These are phyloP conservation scores for Dryobota labecula DNA, from an alignment of 2,888 invertebrate species.

Conservation along the genomic window DNA sequence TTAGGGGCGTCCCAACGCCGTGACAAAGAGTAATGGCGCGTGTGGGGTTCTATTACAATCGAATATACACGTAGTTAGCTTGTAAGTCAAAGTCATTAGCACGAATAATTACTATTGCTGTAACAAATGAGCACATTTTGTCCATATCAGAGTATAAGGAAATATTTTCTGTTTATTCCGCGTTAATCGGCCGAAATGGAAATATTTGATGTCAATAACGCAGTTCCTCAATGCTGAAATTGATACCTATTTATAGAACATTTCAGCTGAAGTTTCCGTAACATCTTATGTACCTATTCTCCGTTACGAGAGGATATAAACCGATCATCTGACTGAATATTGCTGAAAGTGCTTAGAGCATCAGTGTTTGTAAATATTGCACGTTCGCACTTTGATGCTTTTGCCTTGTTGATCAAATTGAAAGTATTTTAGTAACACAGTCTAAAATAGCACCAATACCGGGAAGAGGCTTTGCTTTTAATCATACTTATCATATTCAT, in stretches of 20 bases:
- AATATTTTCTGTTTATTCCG: constrained; percentile 12
- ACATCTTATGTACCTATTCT: constrained; percentile 46
- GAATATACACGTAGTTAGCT: constrained; percentile 64
- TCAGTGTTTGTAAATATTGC: constrained; percentile 61
- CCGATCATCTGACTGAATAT: constrained; percentile 52
- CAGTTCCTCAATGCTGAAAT: constrained; percentile 11
- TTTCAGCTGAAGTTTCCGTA: constrained; percentile 38
- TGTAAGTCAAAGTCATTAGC: constrained; percentile 72
- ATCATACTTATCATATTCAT: background rate
- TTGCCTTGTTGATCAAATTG: constrained; percentile 37
- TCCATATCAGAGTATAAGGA: background rate
- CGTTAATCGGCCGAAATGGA: background rate
- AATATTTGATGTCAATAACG: constrained; percentile 16
- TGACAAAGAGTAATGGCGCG: constrained; percentile 69
- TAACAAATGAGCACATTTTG: constrained; percentile 6
- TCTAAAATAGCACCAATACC: constrained; percentile 4
- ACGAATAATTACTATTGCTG: constrained; percentile 47
- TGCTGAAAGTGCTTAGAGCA: constrained; percentile 55
- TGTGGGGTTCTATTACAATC: constrained; percentile 65
- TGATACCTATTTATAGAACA: constrained; percentile 24
- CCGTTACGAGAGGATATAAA: constrained; percentile 52
- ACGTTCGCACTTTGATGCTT: constrained; percentile 53
- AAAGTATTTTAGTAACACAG: constrained; percentile 32
- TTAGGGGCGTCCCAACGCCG: constrained; percentile 58
- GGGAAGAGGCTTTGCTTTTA: background rate